phyloP scores from a whole-genome alignment of 2,888 invertebrate genomes.

The Lasiommata megera region DNA sequence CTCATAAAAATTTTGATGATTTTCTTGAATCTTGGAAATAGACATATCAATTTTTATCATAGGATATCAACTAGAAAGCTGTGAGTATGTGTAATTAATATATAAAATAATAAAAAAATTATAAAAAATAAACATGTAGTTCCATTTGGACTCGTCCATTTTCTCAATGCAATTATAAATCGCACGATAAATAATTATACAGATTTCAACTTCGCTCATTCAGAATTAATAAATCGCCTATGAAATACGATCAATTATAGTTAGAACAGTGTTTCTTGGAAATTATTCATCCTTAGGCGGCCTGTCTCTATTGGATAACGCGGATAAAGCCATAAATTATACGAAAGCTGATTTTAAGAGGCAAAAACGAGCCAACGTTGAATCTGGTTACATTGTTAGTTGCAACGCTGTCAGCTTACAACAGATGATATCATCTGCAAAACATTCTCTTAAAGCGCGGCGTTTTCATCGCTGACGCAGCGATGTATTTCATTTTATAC shows the following conservation, averaged over 20 bases:
- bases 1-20: no score
- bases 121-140: no score
- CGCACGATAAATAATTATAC: no score
- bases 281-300: slow-evolving; percentile 14
- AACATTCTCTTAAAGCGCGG: not conserved
- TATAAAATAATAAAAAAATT: no score
- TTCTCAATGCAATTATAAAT: no score
- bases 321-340: slow-evolving; percentile 19
- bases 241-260: slow-evolving; percentile 3
- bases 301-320: slow-evolving; percentile 10
- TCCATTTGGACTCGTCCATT: no score
- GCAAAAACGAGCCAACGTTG: slow-evolving; percentile 17
- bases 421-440: slow-evolving; percentile 21
- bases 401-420: slow-evolving; percentile 11
- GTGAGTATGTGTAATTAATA: no score
- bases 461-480: not conserved
- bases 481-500: not conserved
- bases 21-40: no score
- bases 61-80: no score
- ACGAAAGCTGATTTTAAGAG: slow-evolving; percentile 21
- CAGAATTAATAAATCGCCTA: not conserved
- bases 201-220: no score
- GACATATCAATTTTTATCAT: no score
- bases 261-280: not conserved
- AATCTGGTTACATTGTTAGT: slow-evolving; percentile 27